Percentiles rank a stretch among this genome's conserved stretches.
phyloP scores from a whole-genome alignment of 2,113 vertebrate species.

The Dipodomys ordii region DNA sequence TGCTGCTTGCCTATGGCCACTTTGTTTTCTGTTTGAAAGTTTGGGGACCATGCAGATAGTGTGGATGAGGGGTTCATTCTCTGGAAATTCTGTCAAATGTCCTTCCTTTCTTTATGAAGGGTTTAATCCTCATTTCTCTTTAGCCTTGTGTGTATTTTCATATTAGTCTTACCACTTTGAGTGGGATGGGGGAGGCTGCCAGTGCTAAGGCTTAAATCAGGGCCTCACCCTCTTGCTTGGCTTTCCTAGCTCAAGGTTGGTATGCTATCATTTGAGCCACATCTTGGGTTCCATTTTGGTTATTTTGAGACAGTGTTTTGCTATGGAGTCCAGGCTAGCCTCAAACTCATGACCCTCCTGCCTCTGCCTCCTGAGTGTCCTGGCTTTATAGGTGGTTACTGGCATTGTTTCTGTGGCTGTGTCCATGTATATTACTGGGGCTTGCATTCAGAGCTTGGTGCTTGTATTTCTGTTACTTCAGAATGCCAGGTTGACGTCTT shows the following conservation, averaged over 20 bases:
- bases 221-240: not conserved
- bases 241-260: not conserved
- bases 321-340: not conserved
- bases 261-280: too few relatives aligned
- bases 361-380: not conserved
- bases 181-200: too few relatives aligned
- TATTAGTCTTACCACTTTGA: not conserved
- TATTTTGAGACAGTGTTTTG: not conserved
- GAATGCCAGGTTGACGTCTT: not conserved
- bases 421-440: too few relatives aligned
- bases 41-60: not conserved
- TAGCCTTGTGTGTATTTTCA: not conserved
- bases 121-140: not conserved
- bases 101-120: not conserved
- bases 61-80: not conserved
- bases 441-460: too few relatives aligned
- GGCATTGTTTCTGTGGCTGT: too few relatives aligned
- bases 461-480: conserved; percentile 13
- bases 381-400: not conserved
- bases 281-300: too few relatives aligned
- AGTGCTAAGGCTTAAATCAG: too few relatives aligned
- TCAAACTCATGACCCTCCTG: not conserved
- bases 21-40: not conserved
- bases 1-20: not conserved
- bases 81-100: not conserved